Evolutionary conservation across 2,113 vertebrate species (phyloP).

Genomic region (Gnathonemus echidnorhynchus): DNA sequence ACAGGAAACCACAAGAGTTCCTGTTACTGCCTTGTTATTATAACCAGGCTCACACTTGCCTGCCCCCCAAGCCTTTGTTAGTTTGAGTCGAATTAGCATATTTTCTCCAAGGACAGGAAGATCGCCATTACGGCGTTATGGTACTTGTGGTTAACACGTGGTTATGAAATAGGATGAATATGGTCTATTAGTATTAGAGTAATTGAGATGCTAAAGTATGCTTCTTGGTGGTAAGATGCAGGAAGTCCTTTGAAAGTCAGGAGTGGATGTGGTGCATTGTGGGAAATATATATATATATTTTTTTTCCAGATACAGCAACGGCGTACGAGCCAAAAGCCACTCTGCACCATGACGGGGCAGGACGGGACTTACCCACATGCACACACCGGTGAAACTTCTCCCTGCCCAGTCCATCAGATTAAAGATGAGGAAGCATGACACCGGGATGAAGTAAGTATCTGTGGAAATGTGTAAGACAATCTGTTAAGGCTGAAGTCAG

Average conservation of each 20-base stretch:
- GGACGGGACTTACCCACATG: slow-evolving; percentile 76
- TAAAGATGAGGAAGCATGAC: slow-evolving; percentile 90
- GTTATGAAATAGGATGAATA: neutral
- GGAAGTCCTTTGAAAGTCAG: neutral
- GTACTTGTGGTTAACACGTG: neutral
- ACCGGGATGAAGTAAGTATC: slow-evolving; percentile 82
- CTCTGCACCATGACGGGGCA: neutral
- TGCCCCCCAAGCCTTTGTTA: too few species aligned
- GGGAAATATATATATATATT: neutral
- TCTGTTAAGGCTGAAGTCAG: neutral
- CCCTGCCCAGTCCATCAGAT: slow-evolving; percentile 88
- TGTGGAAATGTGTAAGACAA: slow-evolving; percentile 38
- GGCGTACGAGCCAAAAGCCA: neutral
- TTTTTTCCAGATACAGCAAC: too few species aligned
- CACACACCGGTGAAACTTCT: slow-evolving; percentile 80
- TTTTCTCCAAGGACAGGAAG: neutral
- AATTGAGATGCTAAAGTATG: neutral
- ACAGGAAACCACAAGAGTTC: neutral
- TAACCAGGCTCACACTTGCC: neutral
- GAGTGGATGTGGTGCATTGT: neutral
- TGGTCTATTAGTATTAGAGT: neutral
- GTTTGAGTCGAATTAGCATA: neutral
- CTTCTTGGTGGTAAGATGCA: neutral
- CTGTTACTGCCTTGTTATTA: neutral
- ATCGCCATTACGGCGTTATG: neutral